Evolutionary conservation across 2,113 vertebrate genomes (phyloP), one percentile per base, ranked within the genome.

Genomic region (Xyliphius kryptos): DNA sequence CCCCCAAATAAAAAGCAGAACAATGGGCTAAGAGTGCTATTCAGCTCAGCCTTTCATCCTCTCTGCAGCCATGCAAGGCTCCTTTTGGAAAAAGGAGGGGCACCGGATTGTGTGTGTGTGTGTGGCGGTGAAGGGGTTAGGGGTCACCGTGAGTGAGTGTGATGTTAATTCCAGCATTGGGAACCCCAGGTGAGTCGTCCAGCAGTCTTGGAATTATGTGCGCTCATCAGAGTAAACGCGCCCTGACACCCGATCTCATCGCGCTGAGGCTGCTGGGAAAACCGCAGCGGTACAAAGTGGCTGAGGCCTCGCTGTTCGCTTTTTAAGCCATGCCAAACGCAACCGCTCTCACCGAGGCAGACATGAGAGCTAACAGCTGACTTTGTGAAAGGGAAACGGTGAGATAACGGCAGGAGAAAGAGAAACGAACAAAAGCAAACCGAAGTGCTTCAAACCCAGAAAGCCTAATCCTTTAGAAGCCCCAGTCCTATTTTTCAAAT

Each of bases 21-120:
- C 89, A 91, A 91, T 87, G 81, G 85, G 79, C 87, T 88, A 85
- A 90, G 89, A 90, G 84, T 77, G 80, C 55, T 37, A 86, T 88
- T 90, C 89, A 87, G 85, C 80, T 78, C 60, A 76, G 85, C 84
- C 86, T 89, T 87, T 85, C 88, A 74, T 89, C 85, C 86, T 81
- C 80, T 77, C 80, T 80, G 81, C 79, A 83, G 78, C 85, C 84
- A 63, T 79, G 71, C 56, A 69, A 68, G 61, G 36, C 41, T 66
- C 53, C 64, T 66, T 66, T 66, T 32, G 48, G 58, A 51, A 36
- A 40, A 22, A 21, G 46, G 63, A 47, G 50, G 63, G 26, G 20
- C 43, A 49, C 13, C 14, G 60, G 61, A 46, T 41, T 52, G 51
- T 20, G 47, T 73, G 46, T 59, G 49, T 51, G 58, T 68, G 56